These are phyloP conservation scores for Notolepis coatsorum DNA, from an alignment of 2,797 vertebrate species.

Conservation along the genomic window DNA sequence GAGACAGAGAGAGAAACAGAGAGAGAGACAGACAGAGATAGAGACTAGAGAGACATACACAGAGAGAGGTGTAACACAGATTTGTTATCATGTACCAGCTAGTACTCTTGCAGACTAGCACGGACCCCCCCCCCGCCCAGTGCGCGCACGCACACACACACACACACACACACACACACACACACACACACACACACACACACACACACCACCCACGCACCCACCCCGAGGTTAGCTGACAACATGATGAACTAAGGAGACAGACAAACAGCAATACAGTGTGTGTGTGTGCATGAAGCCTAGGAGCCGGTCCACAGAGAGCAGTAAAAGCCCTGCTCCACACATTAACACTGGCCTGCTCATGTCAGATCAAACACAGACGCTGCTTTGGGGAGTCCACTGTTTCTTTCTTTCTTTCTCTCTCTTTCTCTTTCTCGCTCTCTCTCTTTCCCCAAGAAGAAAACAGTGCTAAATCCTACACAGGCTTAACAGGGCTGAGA, in stretches of 20 bases:
- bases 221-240: no score
- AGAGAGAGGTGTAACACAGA: no score
- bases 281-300: not conserved
- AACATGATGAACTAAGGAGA: not conserved
- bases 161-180: slow-evolving; percentile 11
- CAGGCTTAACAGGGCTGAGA: no score
- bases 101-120: slow-evolving; percentile 2
- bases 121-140: not conserved
- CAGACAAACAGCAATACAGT: not conserved
- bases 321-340: slow-evolving; percentile 18
- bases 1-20: no score
- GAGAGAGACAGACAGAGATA: no score
- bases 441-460: no score
- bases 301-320: slow-evolving; percentile 15
- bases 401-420: no score
- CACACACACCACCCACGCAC: no score
- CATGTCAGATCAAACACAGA: slow-evolving; percentile 40
- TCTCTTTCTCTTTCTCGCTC: no score
- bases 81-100: no score
- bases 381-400: slow-evolving; percentile 13
- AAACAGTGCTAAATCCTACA: slow-evolving; percentile 30
- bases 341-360: not conserved
- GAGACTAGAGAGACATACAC: no score
- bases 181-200: slow-evolving; percentile 1
- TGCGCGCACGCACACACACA: slow-evolving; percentile 6